A percentile compares a stretch with the other conserved stretches of the same genome.
Evolutionary conservation across 2,797 vertebrate species (phyloP).

Genomic region (Phyllotis vaccarum): DNA sequence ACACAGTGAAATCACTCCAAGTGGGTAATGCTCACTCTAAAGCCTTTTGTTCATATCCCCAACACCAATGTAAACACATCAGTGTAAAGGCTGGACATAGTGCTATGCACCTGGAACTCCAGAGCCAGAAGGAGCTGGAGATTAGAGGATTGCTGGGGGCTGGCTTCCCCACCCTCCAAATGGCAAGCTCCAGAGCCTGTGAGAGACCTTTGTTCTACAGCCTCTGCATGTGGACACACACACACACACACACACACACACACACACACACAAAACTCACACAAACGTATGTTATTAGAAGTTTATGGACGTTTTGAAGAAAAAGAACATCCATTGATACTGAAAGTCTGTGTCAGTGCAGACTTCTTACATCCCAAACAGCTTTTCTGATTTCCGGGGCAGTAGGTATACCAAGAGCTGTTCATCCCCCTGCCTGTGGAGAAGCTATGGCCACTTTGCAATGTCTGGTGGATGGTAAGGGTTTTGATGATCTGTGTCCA

Average conservation of each 20-base stretch:
- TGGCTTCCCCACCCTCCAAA: background rate
- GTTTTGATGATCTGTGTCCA: background rate
- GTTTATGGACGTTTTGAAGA: background rate
- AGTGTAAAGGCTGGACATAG: background rate
- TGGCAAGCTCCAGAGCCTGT: too few relatives aligned
- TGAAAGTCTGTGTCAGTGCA: background rate
- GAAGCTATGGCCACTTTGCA: accelerated
- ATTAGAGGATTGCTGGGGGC: background rate
- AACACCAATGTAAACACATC: too few relatives aligned
- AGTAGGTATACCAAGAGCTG: background rate
- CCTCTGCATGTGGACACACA: background rate
- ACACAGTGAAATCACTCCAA: background rate
- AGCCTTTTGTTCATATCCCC: too few relatives aligned
- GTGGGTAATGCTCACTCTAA: background rate
- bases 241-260: background rate
- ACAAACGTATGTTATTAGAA: background rate
- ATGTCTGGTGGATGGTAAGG: accelerated
- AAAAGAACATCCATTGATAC: background rate
- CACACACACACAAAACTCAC: background rate
- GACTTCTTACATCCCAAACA: background rate
- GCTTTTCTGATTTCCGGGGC: background rate
- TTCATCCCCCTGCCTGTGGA: background rate
- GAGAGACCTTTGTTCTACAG: background rate
- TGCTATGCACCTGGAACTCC: background rate
- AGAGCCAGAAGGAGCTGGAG: background rate